A percentile compares a stretch with the other conserved stretches of the same genome.
phyloP scores from a whole-genome alignment of 2,888 invertebrate species.

The Harpagoxenus sublaevis region DNA sequence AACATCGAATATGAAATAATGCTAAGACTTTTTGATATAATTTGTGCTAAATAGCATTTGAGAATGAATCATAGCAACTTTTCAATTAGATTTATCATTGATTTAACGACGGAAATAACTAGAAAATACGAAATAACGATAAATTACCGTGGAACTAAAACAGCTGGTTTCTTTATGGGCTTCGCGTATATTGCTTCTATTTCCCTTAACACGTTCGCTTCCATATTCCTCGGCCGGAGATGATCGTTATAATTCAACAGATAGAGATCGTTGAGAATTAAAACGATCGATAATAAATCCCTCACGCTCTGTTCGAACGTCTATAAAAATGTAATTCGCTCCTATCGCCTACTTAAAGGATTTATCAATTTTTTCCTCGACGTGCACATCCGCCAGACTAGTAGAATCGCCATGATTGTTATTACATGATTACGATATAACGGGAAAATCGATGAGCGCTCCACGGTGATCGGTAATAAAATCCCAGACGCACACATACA shows the following conservation, averaged over 20 bases:
- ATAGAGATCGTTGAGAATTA: constrained; percentile 45
- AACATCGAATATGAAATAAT: constrained; percentile 4
- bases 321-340: constrained; percentile 43
- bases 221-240: constrained; percentile 12
- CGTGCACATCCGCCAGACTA: constrained; percentile 12
- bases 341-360: constrained; percentile 31
- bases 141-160: constrained; percentile 26
- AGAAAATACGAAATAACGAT: constrained; percentile 1
- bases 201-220: constrained; percentile 11
- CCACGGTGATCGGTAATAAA: constrained; percentile 30
- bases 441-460: constrained; percentile 39
- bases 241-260: constrained; percentile 45
- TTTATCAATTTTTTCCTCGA: constrained; percentile 38
- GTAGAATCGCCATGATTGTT: constrained; percentile 44
- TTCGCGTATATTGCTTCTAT: constrained; percentile 23
- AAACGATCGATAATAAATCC: constrained; percentile 49
- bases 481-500: neutral
- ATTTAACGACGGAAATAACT: constrained; percentile 10
- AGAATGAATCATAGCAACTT: neutral
- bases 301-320: constrained; percentile 25
- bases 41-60: constrained; percentile 10
- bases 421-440: constrained; percentile 51
- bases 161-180: constrained; percentile 28
- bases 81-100: constrained; percentile 22
- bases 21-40: neutral